Evolutionary conservation across 1,140 invertebrate species (phyloP).

Genomic region (Wiebesia pumilae): DNA sequence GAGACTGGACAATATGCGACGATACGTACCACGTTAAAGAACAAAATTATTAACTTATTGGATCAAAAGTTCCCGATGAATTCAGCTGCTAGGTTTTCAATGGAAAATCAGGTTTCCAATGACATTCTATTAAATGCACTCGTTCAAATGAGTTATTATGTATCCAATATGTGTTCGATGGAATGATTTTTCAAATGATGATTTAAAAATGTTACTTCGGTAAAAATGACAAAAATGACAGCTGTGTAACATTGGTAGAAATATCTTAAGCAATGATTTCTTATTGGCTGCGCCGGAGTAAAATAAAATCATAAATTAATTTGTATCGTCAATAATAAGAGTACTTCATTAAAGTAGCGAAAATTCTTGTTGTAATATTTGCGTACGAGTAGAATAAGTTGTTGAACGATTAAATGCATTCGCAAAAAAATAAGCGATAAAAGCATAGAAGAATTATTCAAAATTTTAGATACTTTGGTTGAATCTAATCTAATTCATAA

Average conservation of each 20-base stretch:
- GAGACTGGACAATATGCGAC: slow-evolving; percentile 59
- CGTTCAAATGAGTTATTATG: background rate
- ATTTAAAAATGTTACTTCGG: too few species aligned
- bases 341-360: too few species aligned
- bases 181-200: background rate
- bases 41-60: slow-evolving; percentile 58
- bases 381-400: too few species aligned
- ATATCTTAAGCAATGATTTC: too few species aligned
- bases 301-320: too few species aligned
- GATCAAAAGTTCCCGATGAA: slow-evolving; percentile 60
- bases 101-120: slow-evolving; percentile 56
- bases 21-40: slow-evolving; percentile 56
- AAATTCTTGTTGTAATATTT: too few species aligned
- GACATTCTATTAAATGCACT: background rate
- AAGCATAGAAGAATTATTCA: background rate
- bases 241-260: too few species aligned
- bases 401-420: background rate
- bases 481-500: background rate
- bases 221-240: too few species aligned
- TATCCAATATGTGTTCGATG: background rate
- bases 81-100: slow-evolving; percentile 46
- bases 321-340: too few species aligned
- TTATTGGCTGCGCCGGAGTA: too few species aligned
- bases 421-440: background rate
- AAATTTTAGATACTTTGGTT: background rate